These are phyloP conservation scores for Epizoanthus fatuus DNA, from an alignment of 92 coral and sea anemone species.

Conservation along the genomic window DNA sequence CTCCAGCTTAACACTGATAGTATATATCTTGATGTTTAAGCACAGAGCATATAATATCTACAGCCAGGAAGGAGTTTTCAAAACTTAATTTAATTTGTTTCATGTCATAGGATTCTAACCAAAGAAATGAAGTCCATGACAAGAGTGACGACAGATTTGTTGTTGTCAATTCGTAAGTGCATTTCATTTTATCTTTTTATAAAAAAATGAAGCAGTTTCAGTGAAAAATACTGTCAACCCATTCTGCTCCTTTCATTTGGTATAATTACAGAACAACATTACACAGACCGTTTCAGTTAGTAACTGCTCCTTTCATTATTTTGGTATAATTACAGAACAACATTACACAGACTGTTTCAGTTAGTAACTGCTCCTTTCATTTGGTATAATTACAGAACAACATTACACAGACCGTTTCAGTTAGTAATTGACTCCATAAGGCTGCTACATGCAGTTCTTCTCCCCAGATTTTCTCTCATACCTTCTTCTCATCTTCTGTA, in stretches of 20 bases:
- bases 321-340: neutral
- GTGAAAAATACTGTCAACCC: neutral
- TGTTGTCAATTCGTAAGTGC: slow-evolving; percentile 43
- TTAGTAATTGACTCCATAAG: too few relatives aligned
- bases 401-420: too few relatives aligned
- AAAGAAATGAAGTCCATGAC: slow-evolving; percentile 26
- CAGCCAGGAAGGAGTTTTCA: neutral
- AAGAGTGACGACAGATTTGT: slow-evolving; percentile 42
- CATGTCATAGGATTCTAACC: slow-evolving; percentile 27
- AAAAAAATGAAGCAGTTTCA: too few relatives aligned
- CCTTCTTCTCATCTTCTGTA: too few relatives aligned
- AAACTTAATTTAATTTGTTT: neutral
- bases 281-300: too few relatives aligned
- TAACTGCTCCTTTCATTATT: neutral
- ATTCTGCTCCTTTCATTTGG: neutral
- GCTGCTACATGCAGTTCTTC: too few relatives aligned
- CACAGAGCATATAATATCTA: too few relatives aligned
- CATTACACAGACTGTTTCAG: too few relatives aligned
- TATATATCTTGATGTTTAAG: too few relatives aligned
- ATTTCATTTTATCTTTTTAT: neutral
- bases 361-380: too few relatives aligned
- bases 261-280: neutral
- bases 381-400: neutral
- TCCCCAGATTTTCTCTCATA: too few relatives aligned
- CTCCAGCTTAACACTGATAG: too few relatives aligned